phyloP scores from a whole-genome alignment of 2,797 vertebrate species.

The Lacerta bilineata region DNA sequence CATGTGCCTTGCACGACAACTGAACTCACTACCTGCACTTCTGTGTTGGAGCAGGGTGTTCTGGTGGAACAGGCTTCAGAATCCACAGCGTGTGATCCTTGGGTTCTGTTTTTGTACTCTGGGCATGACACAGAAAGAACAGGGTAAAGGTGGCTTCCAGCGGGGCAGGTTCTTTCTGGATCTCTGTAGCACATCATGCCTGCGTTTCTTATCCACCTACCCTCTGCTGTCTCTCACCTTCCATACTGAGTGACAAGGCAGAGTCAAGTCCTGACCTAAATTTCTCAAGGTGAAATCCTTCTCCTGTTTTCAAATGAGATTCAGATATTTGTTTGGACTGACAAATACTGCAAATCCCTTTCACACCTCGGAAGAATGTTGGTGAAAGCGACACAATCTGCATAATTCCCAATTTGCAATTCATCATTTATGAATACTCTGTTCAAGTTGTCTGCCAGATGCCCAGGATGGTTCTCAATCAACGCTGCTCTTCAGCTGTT shows the following conservation, averaged over 20 bases:
- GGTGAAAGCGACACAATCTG: constrained; percentile 7
- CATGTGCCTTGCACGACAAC: background rate
- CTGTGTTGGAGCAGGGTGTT: background rate
- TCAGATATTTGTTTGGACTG: background rate
- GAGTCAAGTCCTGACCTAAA: background rate
- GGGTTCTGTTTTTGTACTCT: background rate
- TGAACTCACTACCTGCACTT: background rate
- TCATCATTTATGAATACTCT: constrained; percentile 9
- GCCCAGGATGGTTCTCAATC: constrained; percentile 3
- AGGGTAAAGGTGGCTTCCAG: background rate
- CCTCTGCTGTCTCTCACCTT: background rate
- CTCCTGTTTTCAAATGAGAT: background rate
- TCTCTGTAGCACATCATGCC: background rate
- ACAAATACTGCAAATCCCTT: background rate
- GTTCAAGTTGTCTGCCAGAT: constrained; percentile 5
- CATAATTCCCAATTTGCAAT: constrained; percentile 13
- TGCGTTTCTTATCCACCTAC: background rate
- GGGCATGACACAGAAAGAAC: background rate
- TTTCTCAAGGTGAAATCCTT: background rate
- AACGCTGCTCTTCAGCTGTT: background rate
- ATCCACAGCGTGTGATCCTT: background rate
- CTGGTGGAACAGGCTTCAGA: background rate
- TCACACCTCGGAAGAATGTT: background rate
- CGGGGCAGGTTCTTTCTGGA: background rate
- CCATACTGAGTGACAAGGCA: background rate